Evolutionary conservation across 2,113 vertebrate genomes (phyloP), one percentile per base, ranked within the genome.

Genomic region (Triplophysa tibetana): DNA sequence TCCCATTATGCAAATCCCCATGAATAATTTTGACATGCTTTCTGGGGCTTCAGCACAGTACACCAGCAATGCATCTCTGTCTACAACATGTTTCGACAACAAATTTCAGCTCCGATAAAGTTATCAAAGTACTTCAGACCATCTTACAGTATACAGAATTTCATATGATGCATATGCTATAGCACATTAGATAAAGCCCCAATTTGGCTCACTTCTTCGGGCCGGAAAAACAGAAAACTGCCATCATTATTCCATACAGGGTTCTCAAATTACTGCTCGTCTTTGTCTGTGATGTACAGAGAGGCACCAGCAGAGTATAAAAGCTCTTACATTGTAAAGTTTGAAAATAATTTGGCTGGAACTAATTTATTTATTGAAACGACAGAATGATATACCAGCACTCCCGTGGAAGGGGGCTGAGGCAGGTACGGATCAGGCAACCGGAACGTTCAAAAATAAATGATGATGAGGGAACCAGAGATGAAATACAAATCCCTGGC

Each of bases 321-420:
- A 67, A 81, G 23, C 79, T 69, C 24, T 75, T 68, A 75, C 64
- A 69, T 81, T 64, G 72, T 62, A 62, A 75, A 50, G 79, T 81
- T 75, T 38, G 79, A 68, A 43, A 81, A 75, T 75, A 81, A 81
- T 81, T 81, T 81, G 79, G 26, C 79, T 76, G 79, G 79, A 81
- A 81, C 79, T 75, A 81, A 81, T 81, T 75, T 81, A 81, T 81
- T 81, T 81, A 75, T 75, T 81, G 79, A 81, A 81, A 81, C 29
- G 72, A 81, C 78, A 80, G 54, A 75, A 69, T 81, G 79, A 75
- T 75, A 29, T 67, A 81, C 69, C 66, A 29, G 50, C 13, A 10
- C 63, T 75, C 54, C 50, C 21, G 61, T 10, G 10, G 19, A 81
- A 81, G 64, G 8, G 64, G 74, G 56, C 63, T 62, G 72, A 75